These are phyloP conservation scores for Cydia fagiglandana DNA, from an alignment of 1,140 invertebrate genomes.

Conservation along the genomic window DNA sequence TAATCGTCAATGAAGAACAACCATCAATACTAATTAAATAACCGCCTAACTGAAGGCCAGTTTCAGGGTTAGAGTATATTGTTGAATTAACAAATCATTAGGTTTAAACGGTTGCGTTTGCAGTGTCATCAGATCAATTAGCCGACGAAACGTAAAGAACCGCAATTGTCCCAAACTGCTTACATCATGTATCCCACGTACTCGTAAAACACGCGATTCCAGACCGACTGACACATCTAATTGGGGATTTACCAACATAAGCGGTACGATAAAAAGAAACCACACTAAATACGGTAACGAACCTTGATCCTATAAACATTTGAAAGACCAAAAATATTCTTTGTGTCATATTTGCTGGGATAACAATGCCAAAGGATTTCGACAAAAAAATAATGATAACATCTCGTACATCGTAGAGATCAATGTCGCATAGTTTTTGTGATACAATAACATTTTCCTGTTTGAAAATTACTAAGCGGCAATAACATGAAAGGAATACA, in stretches of 20 bases:
- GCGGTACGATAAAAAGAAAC: slow-evolving; percentile 8
- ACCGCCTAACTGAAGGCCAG: slow-evolving; percentile 4
- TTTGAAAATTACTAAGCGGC: not conserved
- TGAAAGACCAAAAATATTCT: slow-evolving; percentile 6
- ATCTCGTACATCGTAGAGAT: slow-evolving; percentile 19
- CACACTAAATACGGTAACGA: slow-evolving; percentile 10
- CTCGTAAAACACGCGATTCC: slow-evolving; percentile 14
- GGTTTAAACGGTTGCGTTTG: slow-evolving; percentile 6
- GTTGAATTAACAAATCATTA: slow-evolving; percentile 31
- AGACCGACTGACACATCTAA: not conserved
- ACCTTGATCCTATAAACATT: not conserved
- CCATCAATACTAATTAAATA: slow-evolving; percentile 27
- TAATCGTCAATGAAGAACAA: slow-evolving; percentile 18
- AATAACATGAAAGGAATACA: not conserved
- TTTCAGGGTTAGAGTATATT: slow-evolving; percentile 20
- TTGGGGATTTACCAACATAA: not conserved
- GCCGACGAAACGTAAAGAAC: slow-evolving; percentile 13
- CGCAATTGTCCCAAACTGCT: slow-evolving; percentile 27
- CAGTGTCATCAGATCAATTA: slow-evolving; percentile 26
- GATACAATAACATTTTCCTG: slow-evolving; percentile 15
- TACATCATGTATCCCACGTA: not conserved
- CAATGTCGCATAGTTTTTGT: slow-evolving; percentile 19
- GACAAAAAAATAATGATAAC: slow-evolving; percentile 19
- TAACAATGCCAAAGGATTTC: slow-evolving; percentile 16
- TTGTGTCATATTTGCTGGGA: not conserved